Base-by-base conservation (phyloP, 2,113 vertebrate genomes). In the Athene cunicularia region DNA sequence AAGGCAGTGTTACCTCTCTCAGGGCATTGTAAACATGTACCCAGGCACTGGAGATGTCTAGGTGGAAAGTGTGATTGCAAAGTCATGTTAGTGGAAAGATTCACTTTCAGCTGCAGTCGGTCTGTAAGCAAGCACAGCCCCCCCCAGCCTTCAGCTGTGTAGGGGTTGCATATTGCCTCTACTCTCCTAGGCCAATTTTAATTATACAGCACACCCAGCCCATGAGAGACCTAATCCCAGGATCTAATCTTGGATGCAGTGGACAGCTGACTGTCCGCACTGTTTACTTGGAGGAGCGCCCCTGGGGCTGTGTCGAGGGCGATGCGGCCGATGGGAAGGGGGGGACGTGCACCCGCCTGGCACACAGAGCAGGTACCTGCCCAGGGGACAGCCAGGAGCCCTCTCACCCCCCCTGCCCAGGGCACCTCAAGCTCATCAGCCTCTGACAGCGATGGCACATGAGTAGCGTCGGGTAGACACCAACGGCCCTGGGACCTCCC, bases 211-310 rank as follows among this genome's bases (percentile, higher is more conserved):
- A 63, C 0, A 4, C 66, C 58, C 79, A 81, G 74, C 30, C 62
- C 28, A 1, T 45, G 74, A 24, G 62, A 89, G 90, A 59, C 9
- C 67, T 90, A 88, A 86, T 93, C 93, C 93, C 66, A 23, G 35
- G 79, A 59, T 79, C 92, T 88, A 94, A 94, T 80, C 93, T 37
- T 93, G 93, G 95, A 95, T 87, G 80, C 83, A 79, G 33, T 1
- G 58, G 91, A 30, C 91, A 94, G 95, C 95, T 90, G 88, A 37
- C 79, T 41, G 91, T 68, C 88, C 59, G 89, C 23, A 2, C 75
- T 37, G 68, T 52, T 83, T 10, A 15, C 30, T 7, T 2, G 0
- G 30, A 80, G 59, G 8, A 89, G n/a, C 1, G 18, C 35, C 94
- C 89, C 33, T 56, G 84, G 76, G 64, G 58, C 70, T 35, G 79